Conservation (phyloP, 1,140 invertebrate species). For the Theocolax elegans region DNA sequence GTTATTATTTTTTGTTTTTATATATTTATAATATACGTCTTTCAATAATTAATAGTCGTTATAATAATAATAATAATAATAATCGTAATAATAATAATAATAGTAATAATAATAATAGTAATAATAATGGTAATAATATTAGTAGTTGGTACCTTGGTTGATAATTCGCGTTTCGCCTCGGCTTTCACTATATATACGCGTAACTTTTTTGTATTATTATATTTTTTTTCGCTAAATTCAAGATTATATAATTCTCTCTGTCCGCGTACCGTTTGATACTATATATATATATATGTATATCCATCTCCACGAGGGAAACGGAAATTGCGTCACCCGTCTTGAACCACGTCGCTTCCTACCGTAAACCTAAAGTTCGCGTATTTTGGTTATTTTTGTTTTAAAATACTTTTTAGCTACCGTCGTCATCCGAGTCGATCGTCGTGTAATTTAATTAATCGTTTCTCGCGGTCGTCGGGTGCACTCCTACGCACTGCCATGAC, state of each 20-base stretch:
- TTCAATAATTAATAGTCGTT: constrained; percentile 50
- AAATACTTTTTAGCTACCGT: no score
- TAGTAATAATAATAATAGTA: constrained; percentile 29
- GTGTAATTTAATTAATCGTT: no score
- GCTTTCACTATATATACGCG: constrained; percentile 46
- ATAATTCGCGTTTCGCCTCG: constrained; percentile 56
- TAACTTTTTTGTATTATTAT: no score
- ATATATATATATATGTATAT: no score
- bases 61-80: constrained; percentile 36
- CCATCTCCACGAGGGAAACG: constrained; percentile 23
- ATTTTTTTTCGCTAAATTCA: constrained; percentile 32
- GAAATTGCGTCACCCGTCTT: constrained; percentile 5
- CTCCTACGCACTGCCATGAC: no score
- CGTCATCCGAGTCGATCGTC: no score
- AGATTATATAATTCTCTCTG: constrained; percentile 28
- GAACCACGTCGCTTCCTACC: constrained; percentile 28
- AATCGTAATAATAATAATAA: constrained; percentile 8
- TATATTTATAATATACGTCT: constrained; percentile 53
- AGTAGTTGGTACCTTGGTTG: constrained; percentile 61
- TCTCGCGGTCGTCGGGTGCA: no score
- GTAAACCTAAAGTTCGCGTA: no score
- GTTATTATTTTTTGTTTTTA: constrained; percentile 50
- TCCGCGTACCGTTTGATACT: neutral
- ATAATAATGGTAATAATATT: constrained; percentile 45
- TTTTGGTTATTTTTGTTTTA: no score